phyloP scores from a whole-genome alignment of 2,888 invertebrate species.

The Andrena haemorrhoa region DNA sequence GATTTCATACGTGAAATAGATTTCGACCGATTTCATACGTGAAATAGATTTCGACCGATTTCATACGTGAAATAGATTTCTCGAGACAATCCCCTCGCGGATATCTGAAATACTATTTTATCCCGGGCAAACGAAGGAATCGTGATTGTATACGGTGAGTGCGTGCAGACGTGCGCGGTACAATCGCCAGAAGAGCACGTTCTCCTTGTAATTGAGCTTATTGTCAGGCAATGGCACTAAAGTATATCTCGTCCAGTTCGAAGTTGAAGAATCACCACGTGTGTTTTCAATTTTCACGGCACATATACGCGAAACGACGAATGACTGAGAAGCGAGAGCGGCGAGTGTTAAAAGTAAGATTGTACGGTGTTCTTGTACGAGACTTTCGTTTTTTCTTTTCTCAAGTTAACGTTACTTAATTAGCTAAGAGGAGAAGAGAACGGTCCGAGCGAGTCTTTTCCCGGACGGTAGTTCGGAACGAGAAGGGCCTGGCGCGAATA shows the following conservation, averaged over 20 bases:
- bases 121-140: constrained; percentile 13
- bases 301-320: constrained; percentile 17
- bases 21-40: constrained; percentile 20
- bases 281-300: constrained; percentile 17
- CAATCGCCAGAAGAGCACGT: constrained; percentile 24
- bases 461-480: background rate
- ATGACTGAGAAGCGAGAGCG: constrained; percentile 30
- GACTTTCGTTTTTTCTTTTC: constrained; percentile 27
- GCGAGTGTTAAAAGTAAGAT: constrained; percentile 47
- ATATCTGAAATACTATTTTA: constrained; percentile 34
- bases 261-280: constrained; percentile 16
- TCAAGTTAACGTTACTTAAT: constrained; percentile 42
- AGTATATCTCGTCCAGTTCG: constrained; percentile 44
- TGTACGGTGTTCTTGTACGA: constrained; percentile 29
- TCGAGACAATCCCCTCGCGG: constrained; percentile 8
- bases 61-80: constrained; percentile 38
- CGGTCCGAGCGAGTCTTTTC: background rate
- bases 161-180: constrained; percentile 9
- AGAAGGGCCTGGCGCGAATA: no score
- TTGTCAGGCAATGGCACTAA: constrained; percentile 65
- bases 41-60: no score
- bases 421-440: constrained; percentile 6
- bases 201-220: constrained; percentile 56
- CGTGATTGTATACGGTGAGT: constrained; percentile 34
- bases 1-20: no score